A percentile compares a stretch with the other conserved stretches of the same genome.
These are phyloP conservation scores for Eudasyphora cyanicolor DNA, from an alignment of 2,888 invertebrate genomes.

Conservation along the genomic window DNA sequence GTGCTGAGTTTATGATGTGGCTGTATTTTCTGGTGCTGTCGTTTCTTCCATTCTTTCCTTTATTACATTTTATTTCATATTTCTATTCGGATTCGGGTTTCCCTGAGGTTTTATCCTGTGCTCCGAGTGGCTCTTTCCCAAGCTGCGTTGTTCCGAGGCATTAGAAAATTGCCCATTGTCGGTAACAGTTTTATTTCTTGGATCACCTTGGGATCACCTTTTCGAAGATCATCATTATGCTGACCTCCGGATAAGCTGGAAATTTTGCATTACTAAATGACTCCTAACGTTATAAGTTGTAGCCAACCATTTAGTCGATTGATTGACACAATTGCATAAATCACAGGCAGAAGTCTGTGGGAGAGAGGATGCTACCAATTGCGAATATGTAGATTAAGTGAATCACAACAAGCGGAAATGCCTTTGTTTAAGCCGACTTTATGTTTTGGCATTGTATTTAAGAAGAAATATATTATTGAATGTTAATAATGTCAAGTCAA, in stretches of 20 bases:
- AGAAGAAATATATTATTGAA: too few relatives aligned
- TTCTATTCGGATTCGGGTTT: too few relatives aligned
- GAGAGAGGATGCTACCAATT: not conserved
- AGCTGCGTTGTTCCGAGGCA: constrained; percentile 2
- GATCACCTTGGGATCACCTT: not conserved
- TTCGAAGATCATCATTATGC: not conserved
- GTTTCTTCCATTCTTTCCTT: constrained; percentile 19
- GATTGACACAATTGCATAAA: constrained; percentile 50
- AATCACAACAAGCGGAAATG: not conserved
- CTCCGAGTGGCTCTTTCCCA: not conserved
- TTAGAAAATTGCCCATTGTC: constrained; percentile 40
- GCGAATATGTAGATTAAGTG: not conserved
- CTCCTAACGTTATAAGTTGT: not conserved
- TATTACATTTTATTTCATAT: not conserved
- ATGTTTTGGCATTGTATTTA: too few relatives aligned
- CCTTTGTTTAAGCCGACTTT: too few relatives aligned
- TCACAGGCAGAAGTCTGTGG: not conserved
- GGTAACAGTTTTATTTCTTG: constrained; percentile 39
- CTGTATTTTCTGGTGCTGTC: constrained; percentile 43
- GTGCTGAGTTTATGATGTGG: constrained; percentile 77
- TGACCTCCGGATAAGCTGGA: not conserved
- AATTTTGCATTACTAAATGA: constrained; percentile 31
- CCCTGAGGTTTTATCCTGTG: constrained; percentile 12
- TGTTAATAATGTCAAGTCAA: too few relatives aligned
- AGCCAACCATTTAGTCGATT: not conserved